Conservation (phyloP, 2,113 vertebrate genomes). For the Etheostoma cragini region DNA sequence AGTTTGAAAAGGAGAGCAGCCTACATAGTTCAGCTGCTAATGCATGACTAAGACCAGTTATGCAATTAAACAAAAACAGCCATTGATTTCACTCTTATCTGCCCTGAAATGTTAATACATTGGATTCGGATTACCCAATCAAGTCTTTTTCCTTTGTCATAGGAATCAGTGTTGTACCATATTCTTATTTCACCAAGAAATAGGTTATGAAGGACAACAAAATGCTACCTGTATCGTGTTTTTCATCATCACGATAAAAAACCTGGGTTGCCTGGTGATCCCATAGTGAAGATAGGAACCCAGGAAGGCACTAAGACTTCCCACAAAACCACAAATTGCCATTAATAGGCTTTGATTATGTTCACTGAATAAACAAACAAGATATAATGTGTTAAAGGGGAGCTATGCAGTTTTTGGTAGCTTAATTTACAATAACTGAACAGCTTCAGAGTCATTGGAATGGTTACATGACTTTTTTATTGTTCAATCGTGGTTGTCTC, state of each 20-base stretch:
- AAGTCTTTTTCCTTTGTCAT: background rate
- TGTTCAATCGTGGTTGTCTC: too few relatives aligned
- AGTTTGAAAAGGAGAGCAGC: constrained; percentile 50
- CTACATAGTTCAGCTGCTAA: constrained; percentile 52
- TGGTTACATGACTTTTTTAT: too few relatives aligned
- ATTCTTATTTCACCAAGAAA: background rate
- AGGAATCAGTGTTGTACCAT: background rate
- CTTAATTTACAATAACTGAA: too few relatives aligned
- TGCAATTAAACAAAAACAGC: constrained; percentile 49
- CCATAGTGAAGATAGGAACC: background rate
- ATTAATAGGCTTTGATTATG: background rate
- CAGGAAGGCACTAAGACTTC: background rate
- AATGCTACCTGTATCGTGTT: background rate
- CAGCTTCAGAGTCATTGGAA: too few relatives aligned
- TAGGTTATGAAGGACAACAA: background rate
- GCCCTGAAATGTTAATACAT: background rate
- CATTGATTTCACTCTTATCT: constrained; percentile 38
- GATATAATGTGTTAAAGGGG: too few relatives aligned
- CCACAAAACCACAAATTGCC: too few relatives aligned
- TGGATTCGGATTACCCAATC: constrained; percentile 13
- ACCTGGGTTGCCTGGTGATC: background rate
- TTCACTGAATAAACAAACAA: background rate
- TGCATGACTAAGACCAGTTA: constrained; percentile 65
- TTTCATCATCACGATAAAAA: background rate
- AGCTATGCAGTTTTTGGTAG: too few relatives aligned